Conservation (phyloP, 2,888 invertebrate genomes). For the Mantis religiosa region DNA sequence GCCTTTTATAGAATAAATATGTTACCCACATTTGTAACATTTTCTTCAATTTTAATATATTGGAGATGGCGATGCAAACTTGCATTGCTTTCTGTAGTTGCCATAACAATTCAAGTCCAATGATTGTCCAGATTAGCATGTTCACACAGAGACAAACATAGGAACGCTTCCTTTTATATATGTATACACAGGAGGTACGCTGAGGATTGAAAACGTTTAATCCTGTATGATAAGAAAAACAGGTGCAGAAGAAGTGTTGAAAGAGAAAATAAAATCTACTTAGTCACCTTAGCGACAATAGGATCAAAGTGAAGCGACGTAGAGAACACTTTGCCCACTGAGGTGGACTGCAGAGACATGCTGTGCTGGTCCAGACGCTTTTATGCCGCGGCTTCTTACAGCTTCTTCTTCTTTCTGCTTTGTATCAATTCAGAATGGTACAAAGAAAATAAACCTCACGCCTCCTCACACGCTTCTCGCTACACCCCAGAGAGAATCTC, state of each 20-base stretch:
- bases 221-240: not conserved
- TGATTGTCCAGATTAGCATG: too few species aligned
- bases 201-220: not conserved
- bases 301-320: constrained; percentile 6
- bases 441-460: not conserved
- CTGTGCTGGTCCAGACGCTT: not conserved
- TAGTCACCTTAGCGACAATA: constrained; percentile 12
- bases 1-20: too few species aligned
- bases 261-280: constrained; percentile 10
- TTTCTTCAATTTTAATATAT: too few species aligned
- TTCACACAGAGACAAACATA: too few species aligned
- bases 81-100: too few species aligned
- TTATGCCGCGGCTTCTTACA: not conserved
- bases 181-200: too few species aligned
- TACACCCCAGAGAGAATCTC: not conserved
- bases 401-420: not conserved
- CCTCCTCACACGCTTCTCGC: not conserved
- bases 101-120: too few species aligned
- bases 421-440: not conserved
- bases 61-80: too few species aligned
- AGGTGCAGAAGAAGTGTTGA: not conserved
- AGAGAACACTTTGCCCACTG: not conserved
- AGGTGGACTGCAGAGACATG: not conserved
- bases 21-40: too few species aligned
- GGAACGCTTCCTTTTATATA: too few species aligned